Conservation (phyloP, 2,797 vertebrate genomes). For the Hapalemur alaotrensis region DNA sequence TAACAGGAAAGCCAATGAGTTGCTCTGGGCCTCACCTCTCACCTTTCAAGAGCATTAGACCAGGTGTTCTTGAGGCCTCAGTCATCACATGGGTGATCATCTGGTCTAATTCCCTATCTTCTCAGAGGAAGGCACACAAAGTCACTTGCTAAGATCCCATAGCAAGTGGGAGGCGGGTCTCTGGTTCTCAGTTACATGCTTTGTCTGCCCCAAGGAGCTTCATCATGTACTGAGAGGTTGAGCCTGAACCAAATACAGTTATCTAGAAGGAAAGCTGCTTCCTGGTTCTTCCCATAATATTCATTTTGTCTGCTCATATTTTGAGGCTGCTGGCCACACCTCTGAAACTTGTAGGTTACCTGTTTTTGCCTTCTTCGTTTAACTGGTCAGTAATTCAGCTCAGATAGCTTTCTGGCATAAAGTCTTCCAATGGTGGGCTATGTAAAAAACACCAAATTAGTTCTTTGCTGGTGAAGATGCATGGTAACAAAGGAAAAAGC, state of each 20-base stretch:
- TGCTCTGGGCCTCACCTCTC: background rate
- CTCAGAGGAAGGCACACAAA: background rate
- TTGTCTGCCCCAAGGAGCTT: background rate
- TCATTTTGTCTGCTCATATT: slow-evolving; percentile 43
- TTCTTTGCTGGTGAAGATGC: background rate
- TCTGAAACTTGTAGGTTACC: background rate
- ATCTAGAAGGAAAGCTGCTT: slow-evolving; percentile 60
- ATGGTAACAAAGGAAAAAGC: background rate
- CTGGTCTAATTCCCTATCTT: background rate
- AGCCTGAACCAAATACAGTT: slow-evolving; percentile 39
- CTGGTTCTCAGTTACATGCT: background rate
- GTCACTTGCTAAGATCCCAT: background rate
- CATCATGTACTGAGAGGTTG: background rate
- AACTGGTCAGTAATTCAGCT: slow-evolving; percentile 45
- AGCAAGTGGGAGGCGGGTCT: background rate
- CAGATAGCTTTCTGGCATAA: background rate
- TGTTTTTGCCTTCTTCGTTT: background rate
- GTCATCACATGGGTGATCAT: background rate
- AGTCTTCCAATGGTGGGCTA: background rate
- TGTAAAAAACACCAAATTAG: background rate
- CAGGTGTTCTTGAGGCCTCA: background rate
- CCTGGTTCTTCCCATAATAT: slow-evolving; percentile 35
- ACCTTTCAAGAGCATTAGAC: background rate
- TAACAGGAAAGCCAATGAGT: background rate
- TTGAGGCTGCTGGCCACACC: slow-evolving; percentile 22